Evolutionary conservation across 2,888 invertebrate genomes (phyloP).

Genomic region (Coelopa pilipes): DNA sequence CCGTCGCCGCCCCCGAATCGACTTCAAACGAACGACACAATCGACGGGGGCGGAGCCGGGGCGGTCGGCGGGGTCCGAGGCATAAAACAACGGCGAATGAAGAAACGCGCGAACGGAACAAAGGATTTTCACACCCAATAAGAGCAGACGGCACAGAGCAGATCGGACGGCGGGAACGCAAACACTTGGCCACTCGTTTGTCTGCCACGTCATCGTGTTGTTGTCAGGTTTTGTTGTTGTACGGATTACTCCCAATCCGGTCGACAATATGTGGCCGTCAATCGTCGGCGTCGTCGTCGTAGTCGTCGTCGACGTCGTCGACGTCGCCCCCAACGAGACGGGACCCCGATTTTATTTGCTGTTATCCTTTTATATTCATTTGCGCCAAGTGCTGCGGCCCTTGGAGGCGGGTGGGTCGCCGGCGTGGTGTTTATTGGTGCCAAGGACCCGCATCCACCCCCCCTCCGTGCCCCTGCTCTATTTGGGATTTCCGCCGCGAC

Average conservation of each 20-base stretch:
- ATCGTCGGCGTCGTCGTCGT: background rate
- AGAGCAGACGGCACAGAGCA: background rate
- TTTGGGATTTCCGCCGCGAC: no score
- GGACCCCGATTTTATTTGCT: constrained; percentile 31
- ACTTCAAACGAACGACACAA: background rate
- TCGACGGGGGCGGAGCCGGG: background rate
- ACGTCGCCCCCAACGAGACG: background rate
- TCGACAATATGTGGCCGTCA: constrained; percentile 21
- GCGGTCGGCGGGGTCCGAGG: constrained; percentile 28
- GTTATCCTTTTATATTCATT: constrained; percentile 37
- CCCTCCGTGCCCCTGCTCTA: no score
- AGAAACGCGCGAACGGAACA: constrained; percentile 16
- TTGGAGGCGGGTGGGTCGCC: no score
- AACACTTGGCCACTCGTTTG: constrained; percentile 42
- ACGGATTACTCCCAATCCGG: background rate
- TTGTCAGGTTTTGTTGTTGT: background rate
- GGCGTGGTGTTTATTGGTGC: no score
- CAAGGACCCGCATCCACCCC: no score
- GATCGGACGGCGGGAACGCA: background rate
- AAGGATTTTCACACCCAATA: constrained; percentile 19
- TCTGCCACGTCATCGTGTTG: background rate
- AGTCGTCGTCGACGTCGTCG: background rate
- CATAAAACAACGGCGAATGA: background rate
- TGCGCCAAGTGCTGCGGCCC: constrained; percentile 19
- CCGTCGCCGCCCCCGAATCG: constrained; percentile 2